These are phyloP conservation scores for Propithecus coquereli DNA, from an alignment of 2,113 vertebrate genomes.

Conservation along the genomic window DNA sequence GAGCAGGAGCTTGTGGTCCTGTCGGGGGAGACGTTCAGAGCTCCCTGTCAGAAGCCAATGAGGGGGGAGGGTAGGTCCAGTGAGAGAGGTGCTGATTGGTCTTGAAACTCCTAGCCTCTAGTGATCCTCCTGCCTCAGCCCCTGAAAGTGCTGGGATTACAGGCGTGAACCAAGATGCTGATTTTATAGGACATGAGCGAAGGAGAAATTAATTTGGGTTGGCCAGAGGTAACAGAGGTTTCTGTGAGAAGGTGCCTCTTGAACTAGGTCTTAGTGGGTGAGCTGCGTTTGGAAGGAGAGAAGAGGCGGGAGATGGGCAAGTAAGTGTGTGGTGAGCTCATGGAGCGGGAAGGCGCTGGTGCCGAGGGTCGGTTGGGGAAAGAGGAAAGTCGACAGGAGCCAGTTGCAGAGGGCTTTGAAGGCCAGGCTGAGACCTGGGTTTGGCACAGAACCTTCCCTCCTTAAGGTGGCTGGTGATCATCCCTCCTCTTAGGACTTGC, in stretches of 20 bases:
- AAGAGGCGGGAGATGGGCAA: fast-evolving
- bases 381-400: too few species aligned
- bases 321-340: fast-evolving
- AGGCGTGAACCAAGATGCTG: too few species aligned
- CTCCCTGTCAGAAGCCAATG: fast-evolving
- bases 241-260: not conserved
- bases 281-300: not conserved
- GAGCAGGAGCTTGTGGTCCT: not conserved
- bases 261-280: not conserved
- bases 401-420: not conserved
- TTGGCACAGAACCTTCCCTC: not conserved
- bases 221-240: too few species aligned
- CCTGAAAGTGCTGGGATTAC: too few species aligned
- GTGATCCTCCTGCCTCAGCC: too few species aligned
- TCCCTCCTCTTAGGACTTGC: not conserved
- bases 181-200: not conserved
- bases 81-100: too few species aligned
- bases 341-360: fast-evolving
- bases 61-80: fast-evolving
- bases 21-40: fast-evolving
- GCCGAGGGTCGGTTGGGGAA: too few species aligned
- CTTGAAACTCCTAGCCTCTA: too few species aligned
- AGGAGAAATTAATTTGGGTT: not conserved
- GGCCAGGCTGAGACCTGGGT: not conserved
- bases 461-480: not conserved